Evolutionary conservation across 2,113 vertebrate genomes (phyloP), one percentile per base, ranked within the genome.

Genomic region (Eptesicus fuscus): DNA sequence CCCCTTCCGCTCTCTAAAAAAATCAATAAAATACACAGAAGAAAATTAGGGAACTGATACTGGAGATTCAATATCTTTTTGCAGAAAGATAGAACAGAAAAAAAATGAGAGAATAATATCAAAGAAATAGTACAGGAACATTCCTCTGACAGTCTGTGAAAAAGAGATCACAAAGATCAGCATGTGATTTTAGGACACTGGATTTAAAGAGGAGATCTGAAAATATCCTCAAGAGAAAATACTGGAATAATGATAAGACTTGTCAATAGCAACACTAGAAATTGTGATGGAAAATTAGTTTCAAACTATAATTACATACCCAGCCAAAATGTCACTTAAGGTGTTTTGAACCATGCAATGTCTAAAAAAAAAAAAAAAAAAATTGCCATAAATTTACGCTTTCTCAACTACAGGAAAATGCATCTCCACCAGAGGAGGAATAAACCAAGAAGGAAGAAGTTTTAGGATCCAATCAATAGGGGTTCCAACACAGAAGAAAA

Each of bases 61-160:
- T 61, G 28, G 77, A 88, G 42, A 9, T 5, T 25, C 22, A 93
- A 1, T 82, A 44, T 85, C 42, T 84, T 79, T 84, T 86, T 84
- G 37, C n/a, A 95, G 22, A 92, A 93, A 84, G 17, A 85, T 77
- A 35, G 17, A 90, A 79, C 59, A 93, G 49, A 65, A 77, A 82
- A 82, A 85, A 56, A 35, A 37, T 84, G 42, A 49, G 35, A 35
- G 20, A 83, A 91, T 88, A 83, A 47, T 79, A 69, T 40, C 42
- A 44, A 53, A 40, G 35, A 90, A 73, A 83, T 59, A 51, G 1
- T 47, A 76, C 2, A 80, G 49, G 40, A 78, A 63, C 67, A 79
- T 85, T 65, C 25, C 18, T 63, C 63, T 44, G 30, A 86, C 14
- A 47, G 47, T 30, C 25, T 53, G 5, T 88, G 25, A 76, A 92